Evolutionary conservation across 1,140 invertebrate species (phyloP), one percentile per base, ranked within the genome.

Genomic region (Drosophila azteca): DNA sequence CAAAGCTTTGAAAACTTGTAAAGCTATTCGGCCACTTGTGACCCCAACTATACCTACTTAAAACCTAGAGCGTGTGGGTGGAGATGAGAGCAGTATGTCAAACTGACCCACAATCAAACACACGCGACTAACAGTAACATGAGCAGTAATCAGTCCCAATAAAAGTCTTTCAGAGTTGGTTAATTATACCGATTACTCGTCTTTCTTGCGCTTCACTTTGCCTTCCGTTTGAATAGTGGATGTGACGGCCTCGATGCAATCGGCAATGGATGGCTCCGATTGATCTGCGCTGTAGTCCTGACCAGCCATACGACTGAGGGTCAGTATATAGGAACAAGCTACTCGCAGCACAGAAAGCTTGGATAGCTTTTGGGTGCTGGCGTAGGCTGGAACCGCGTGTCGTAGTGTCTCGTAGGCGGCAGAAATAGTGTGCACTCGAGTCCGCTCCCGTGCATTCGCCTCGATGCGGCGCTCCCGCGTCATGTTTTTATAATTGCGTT

Each of bases 401-500:
- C 97, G 93, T 1, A 99, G 92, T 0, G 96, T 97, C 58, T 99
- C 97, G 91, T 98, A 99, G 0, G 97, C 97, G 0, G 97, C 97
- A 87, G 97, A 98, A 67, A 99, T 98, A 0, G 97, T 98, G 91
- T 99, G 97, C 1, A 99, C 97, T 45, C 97, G 93, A 7, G 97
- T 97, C 39, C 97, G 92, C 91, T 99, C 97, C 1, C 97, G 93
- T 0, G 97, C 97, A 83, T 99, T 99, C 0, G 97, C 97, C 92
- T 99, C 97, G 79, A 98, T 97, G 31, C 97, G 92, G 66, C 97
- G 93, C 84, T 98, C 97, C 24, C 97, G 93, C 0, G 97, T 98
- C 97, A 98, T 98, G 88, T 98, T 98, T 90, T 98, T 98, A 91
- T 98, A 98, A 90, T 98, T 98, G 66, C 97, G 95, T 78, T 97